Conservation (phyloP, 2,797 vertebrate species). For the Lycodopsis pacificus region DNA sequence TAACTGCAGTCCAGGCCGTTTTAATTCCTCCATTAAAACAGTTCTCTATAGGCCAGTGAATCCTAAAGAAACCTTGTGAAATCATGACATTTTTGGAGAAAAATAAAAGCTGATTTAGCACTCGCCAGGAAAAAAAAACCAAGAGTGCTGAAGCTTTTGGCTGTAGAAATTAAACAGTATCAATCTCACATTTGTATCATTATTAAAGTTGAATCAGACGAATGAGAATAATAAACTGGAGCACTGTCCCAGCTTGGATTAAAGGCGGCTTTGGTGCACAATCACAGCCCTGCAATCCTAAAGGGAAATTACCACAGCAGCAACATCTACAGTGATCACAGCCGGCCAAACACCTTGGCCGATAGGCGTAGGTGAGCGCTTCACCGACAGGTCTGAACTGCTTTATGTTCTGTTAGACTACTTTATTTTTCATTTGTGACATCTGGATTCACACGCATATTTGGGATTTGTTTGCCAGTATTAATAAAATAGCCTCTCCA, state of each 20-base stretch:
- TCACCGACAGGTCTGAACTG: constrained; percentile 16
- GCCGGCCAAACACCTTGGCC: constrained; percentile 24
- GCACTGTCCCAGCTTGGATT: constrained; percentile 30
- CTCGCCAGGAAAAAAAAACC: constrained; percentile 24
- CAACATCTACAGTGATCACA: constrained; percentile 24
- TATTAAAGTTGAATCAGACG: constrained; percentile 67
- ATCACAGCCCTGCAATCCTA: constrained; percentile 26
- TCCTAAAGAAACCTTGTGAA: constrained; percentile 54
- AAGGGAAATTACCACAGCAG: constrained; percentile 40
- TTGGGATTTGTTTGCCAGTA: neutral
- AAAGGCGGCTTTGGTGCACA: constrained; percentile 37
- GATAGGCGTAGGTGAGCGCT: neutral
- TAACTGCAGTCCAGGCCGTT: constrained; percentile 52
- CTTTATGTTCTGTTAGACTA: neutral
- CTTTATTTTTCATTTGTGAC: neutral
- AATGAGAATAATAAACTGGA: constrained; percentile 59
- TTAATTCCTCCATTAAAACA: constrained; percentile 57
- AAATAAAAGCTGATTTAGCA: constrained; percentile 59
- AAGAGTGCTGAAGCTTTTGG: constrained; percentile 29
- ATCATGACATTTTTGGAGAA: neutral
- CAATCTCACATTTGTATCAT: constrained; percentile 49
- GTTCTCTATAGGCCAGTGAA: constrained; percentile 42
- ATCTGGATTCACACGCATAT: neutral
- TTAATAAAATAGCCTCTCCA: neutral
- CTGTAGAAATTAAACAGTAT: constrained; percentile 49